Conservation (phyloP, 2,888 invertebrate genomes). For the Mylabris sibirica region DNA sequence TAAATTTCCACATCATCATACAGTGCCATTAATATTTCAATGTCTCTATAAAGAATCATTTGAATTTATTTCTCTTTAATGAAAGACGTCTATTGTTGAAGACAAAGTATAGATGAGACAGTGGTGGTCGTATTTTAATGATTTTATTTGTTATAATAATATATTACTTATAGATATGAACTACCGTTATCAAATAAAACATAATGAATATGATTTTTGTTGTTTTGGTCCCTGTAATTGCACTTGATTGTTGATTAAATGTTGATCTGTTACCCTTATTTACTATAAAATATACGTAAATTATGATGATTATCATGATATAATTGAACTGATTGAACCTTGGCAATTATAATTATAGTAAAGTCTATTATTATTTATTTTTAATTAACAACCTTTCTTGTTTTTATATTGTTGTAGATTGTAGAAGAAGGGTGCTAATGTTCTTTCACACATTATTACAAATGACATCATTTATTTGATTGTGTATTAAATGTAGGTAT, state of each 20-base stretch:
- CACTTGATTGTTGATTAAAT: conserved; percentile 12
- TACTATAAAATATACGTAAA: neutral
- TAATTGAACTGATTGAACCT: neutral
- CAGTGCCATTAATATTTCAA: too few species aligned
- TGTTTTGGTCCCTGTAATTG: neutral
- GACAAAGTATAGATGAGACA: neutral
- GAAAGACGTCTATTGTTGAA: neutral
- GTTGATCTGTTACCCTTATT: conserved; percentile 12
- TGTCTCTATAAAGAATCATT: too few species aligned
- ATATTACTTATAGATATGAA: neutral
- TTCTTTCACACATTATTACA: neutral
- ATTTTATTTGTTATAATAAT: conserved; percentile 3
- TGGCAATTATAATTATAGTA: neutral
- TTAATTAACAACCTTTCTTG: neutral
- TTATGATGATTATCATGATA: neutral
- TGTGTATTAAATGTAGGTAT: neutral
- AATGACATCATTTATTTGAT: conserved; percentile 5
- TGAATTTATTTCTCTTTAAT: too few species aligned
- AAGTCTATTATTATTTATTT: neutral
- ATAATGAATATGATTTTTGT: neutral
- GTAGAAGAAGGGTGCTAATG: neutral
- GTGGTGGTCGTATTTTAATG: neutral
- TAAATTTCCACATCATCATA: too few species aligned
- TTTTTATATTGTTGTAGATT: neutral
- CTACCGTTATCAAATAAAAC: conserved; percentile 7